phyloP scores from a whole-genome alignment of 64 coral and sea anemone species.

The Montipora cactus region DNA sequence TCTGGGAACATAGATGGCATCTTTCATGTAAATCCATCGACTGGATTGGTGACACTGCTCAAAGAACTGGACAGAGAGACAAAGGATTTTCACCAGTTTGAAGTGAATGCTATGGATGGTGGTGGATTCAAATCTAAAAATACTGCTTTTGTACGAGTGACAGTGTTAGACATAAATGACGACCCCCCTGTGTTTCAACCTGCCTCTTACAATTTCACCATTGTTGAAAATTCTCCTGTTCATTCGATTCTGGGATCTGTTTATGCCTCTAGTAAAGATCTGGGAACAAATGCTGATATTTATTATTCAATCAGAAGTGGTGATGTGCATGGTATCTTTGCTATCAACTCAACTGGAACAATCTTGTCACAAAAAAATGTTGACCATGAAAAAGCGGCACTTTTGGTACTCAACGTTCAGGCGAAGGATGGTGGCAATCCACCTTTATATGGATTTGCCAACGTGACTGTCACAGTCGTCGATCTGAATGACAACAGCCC shows the following conservation, averaged over 20 bases:
- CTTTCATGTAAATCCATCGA: constrained; percentile 64
- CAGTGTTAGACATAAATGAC: constrained; percentile 93
- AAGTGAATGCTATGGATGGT: constrained; percentile 70
- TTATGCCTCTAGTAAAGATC: constrained; percentile 88
- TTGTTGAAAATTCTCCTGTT: constrained; percentile 80
- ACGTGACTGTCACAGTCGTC: constrained; percentile 79
- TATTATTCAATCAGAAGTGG: constrained; percentile 74
- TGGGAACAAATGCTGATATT: constrained; percentile 91
- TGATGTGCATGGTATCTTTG: constrained; percentile 43
- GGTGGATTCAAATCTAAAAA: constrained; percentile 77
- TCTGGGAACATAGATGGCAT: constrained; percentile 61
- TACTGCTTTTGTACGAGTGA: constrained; percentile 71
- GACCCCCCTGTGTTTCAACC: constrained; percentile 86
- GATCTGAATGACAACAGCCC: constrained; percentile 96
- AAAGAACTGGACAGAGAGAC: constrained; percentile 89
- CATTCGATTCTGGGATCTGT: constrained; percentile 72
- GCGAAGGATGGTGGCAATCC: constrained; percentile 90
- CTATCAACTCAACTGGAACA: constrained; percentile 84
- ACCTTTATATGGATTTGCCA: constrained; percentile 84
- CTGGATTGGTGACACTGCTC: constrained; percentile 63
- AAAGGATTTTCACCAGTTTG: constrained; percentile 73
- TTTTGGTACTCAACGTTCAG: constrained; percentile 64
- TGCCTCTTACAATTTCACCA: constrained; percentile 70
- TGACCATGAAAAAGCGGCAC: constrained; percentile 80
- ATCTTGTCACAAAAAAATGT: constrained; percentile 51